Evolutionary conservation across 1,140 invertebrate genomes (phyloP).

Genomic region (Pseudomyrmex cubaensis): DNA sequence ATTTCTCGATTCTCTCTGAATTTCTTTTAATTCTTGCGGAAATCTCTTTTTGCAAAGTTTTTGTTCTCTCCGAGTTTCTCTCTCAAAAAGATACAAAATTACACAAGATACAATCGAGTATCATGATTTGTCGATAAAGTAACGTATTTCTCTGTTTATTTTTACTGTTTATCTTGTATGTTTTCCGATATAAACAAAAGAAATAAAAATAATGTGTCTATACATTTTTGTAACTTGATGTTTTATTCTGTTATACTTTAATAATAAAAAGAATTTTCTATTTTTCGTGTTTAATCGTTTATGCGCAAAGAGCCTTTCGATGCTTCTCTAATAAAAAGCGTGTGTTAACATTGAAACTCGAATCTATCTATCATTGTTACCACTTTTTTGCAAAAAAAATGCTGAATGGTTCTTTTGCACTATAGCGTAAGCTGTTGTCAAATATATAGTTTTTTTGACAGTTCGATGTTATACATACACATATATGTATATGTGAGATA

Average conservation of each 20-base stretch:
- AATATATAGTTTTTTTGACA: too few species aligned
- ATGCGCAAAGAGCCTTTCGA: too few species aligned
- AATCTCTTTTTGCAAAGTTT: conserved; percentile 10
- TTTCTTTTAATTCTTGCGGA: conserved; percentile 52
- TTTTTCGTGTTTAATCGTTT: too few species aligned
- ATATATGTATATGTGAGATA: too few species aligned
- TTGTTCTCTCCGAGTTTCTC: neutral
- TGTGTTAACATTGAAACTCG: too few species aligned
- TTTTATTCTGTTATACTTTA: neutral
- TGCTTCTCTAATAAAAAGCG: too few species aligned
- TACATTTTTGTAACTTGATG: conserved; percentile 7
- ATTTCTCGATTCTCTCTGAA: conserved; percentile 37
- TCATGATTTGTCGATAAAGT: conserved; percentile 44
- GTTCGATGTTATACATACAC: too few species aligned
- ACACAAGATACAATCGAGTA: conserved; percentile 43
- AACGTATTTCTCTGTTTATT: conserved; percentile 38
- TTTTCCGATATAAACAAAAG: conserved; percentile 19
- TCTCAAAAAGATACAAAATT: conserved; percentile 24
- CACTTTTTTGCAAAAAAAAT: too few species aligned
- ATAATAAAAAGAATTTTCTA: too few species aligned
- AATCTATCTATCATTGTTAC: too few species aligned
- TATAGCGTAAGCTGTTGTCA: too few species aligned
- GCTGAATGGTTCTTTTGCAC: too few species aligned
- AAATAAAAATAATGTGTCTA: conserved; percentile 8
- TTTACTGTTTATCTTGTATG: conserved; percentile 19